phyloP scores from a whole-genome alignment of 1,140 invertebrate species.

The Bursaphelenchus mucronatus region DNA sequence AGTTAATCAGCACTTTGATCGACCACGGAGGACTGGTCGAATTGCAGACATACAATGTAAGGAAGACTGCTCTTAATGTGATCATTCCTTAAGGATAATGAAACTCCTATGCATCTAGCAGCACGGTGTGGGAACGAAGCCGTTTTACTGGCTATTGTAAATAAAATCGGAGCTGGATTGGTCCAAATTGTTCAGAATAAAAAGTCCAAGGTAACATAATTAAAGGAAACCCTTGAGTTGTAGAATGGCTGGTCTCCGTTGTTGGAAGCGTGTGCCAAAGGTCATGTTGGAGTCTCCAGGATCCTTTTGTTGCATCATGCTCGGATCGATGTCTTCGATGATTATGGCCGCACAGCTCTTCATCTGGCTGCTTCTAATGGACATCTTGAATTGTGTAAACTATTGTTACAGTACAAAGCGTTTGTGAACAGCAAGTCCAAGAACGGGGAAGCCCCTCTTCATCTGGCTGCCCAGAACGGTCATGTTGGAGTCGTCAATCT shows the following conservation, averaged over 20 bases:
- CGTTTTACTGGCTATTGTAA: conserved; percentile 84
- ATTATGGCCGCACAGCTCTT: conserved; percentile 67
- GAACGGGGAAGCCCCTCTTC: conserved; percentile 71
- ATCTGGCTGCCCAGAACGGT: conserved; percentile 84
- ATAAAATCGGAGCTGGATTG: conserved; percentile 77
- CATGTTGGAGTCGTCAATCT: conserved; percentile 75
- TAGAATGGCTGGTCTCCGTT: conserved; percentile 87
- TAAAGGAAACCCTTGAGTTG: background rate
- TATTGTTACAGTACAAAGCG: conserved; percentile 88
- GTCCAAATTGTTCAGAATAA: conserved; percentile 87
- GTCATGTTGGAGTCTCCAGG: conserved; percentile 67
- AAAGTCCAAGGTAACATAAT: conserved; percentile 69
- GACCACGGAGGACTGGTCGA: conserved; percentile 83
- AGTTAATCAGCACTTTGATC: conserved; percentile 80
- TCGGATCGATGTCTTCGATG: conserved; percentile 95
- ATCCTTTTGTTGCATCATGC: conserved; percentile 69
- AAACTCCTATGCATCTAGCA: conserved; percentile 91
- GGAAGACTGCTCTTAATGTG: conserved; percentile 21
- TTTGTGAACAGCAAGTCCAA: conserved; percentile 86
- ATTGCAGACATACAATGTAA: conserved; percentile 72
- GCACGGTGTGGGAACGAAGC: conserved; percentile 90
- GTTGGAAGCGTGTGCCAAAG: conserved; percentile 74
- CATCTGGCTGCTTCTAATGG: conserved; percentile 91
- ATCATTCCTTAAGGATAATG: conserved; percentile 63
- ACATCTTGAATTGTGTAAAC: conserved; percentile 81